Conservation (phyloP, 2,888 invertebrate species). For the Hirtodrosophila alboralis region DNA sequence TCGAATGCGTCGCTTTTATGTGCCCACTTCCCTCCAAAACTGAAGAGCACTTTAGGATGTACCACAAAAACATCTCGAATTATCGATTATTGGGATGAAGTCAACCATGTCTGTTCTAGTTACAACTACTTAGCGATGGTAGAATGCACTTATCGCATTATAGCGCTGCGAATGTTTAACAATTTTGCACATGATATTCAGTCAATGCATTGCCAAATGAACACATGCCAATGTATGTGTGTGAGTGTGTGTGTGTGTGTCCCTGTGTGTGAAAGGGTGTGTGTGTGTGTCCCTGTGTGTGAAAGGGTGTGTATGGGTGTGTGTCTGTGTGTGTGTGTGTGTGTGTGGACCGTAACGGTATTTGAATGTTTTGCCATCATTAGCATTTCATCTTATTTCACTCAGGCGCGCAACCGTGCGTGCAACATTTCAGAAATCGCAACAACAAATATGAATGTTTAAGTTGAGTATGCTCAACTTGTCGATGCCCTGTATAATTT, state of each 20-base stretch:
- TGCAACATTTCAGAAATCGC: conserved; percentile 65
- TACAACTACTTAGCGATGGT: conserved; percentile 20
- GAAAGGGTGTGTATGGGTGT: conserved; percentile 4
- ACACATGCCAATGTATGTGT: conserved; percentile 12
- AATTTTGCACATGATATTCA: conserved; percentile 26
- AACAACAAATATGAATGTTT: conserved; percentile 1
- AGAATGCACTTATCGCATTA: conserved; percentile 21
- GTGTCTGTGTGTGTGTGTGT: conserved; percentile 2
- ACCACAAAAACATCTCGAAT: background rate
- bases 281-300: background rate
- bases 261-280: too few species aligned
- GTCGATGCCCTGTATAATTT: too few species aligned
- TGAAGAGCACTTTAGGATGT: too few species aligned
- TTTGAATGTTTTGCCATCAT: conserved; percentile 70
- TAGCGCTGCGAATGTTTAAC: conserved; percentile 5
- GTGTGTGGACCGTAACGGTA: conserved; percentile 24
- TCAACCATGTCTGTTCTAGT: conserved; percentile 8
- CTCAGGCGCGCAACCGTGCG: conserved; percentile 66
- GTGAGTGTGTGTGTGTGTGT: background rate
- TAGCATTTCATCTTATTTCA: conserved; percentile 77
- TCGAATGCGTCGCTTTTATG: too few species aligned
- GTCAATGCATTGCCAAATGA: conserved; percentile 45
- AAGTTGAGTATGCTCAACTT: too few species aligned
- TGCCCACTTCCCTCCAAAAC: too few species aligned
- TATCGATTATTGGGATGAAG: conserved; percentile 20